These are phyloP conservation scores for Drosophila neonasuta DNA, from an alignment of 2,888 invertebrate genomes.

Conservation along the genomic window DNA sequence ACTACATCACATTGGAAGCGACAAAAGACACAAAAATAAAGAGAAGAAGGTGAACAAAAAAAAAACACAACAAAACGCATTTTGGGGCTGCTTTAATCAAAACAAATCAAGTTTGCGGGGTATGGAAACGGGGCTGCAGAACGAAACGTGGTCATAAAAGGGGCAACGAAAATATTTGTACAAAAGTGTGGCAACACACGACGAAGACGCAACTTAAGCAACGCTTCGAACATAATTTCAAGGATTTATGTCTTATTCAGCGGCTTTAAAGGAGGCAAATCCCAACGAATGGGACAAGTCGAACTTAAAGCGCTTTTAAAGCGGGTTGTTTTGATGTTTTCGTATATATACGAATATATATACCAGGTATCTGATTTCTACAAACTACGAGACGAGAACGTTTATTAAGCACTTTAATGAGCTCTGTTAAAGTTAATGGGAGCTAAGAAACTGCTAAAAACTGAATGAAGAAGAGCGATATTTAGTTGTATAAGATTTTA, in stretches of 20 bases:
- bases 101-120: constrained; percentile 65
- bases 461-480: background rate
- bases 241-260: constrained; percentile 75
- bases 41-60: constrained; percentile 3
- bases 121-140: constrained; percentile 5
- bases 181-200: constrained; percentile 58
- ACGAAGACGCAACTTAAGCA: constrained; percentile 42
- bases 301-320: constrained; percentile 26
- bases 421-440: background rate
- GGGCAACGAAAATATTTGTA: constrained; percentile 45
- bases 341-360: constrained; percentile 16
- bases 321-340: constrained; percentile 52
- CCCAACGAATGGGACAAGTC: constrained; percentile 47
- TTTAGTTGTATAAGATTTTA: background rate
- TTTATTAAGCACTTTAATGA: constrained; percentile 36
- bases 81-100: constrained; percentile 65
- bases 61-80: constrained; percentile 24
- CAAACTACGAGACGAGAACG: constrained; percentile 1
- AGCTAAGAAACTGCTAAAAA: background rate
- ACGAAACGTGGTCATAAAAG: constrained; percentile 41
- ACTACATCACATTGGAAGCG: constrained; percentile 42
- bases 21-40: constrained; percentile 38
- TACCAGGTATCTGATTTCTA: background rate
- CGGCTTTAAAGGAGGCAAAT: constrained; percentile 47
- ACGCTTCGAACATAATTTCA: constrained; percentile 66